Evolutionary conservation across 1,140 invertebrate genomes (phyloP), one percentile per base, ranked within the genome.

Genomic region (Neodiprion fabricii): DNA sequence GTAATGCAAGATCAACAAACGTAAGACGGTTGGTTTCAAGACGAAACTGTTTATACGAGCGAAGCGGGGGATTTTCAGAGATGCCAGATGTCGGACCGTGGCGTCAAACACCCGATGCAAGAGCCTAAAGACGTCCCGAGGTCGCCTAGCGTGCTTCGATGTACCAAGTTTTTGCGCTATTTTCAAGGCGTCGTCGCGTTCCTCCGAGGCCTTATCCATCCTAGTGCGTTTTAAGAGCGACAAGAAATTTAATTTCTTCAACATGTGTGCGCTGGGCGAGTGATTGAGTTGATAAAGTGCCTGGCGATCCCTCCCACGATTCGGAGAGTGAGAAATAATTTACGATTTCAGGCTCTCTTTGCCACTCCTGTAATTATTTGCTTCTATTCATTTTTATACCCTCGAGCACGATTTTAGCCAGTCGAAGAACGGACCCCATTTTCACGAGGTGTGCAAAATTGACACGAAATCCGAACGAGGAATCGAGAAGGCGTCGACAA

Each of bases 221-320:
- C 53, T 40, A 40, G 28, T 40, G 53, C 28, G 28, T 61, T 61
- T 61, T 17, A 61, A 61, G 53, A 61, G 53, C 53, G 53, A 61
- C 53, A 61, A 61, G 53, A 61, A 61, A 61, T 61, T 61, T 61
- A 61, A 61, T 61, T 61, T 61, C 53, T 61, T 61, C 53, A 61
- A 17, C 53, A 61, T 61, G 53, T 61, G 53, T 61, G 53, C n/a
- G 5, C 53, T 61, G 53, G 53, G 9, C 5, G 53, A 61, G 53
- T 61, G 53, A 61, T 61, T 61, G 53, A 61, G 53, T 61, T 61
- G 53, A 61, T 61, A 61, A 61, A 61, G 53, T 61, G 53, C 9
- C 9, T 5, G 53, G 53, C 53, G 53, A 61, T 61, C 53, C 53
- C 53, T 61, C 53, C 53, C 53, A 61, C 53, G 53, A 61, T 14